Base-by-base conservation (phyloP, 2,797 vertebrate species). In the Champsocephalus gunnari region DNA sequence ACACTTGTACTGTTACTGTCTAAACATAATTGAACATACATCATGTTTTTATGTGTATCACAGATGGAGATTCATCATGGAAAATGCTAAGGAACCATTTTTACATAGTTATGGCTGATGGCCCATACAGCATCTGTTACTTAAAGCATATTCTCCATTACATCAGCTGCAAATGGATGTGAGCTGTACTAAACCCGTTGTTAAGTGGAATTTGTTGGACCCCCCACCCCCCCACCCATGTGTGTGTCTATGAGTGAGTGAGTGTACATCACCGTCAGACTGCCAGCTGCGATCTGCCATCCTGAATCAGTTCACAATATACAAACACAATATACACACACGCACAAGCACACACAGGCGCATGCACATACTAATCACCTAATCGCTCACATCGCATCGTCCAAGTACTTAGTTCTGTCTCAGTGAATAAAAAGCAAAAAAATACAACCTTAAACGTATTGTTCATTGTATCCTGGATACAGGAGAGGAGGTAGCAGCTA, bases 201-300 rank as follows among this genome's bases (percentile, higher is more conserved):
- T 80, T 76, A 61, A 78, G 74, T 68, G 54, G 51, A 28, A 58
- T 80, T 75, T 86, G 38, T 73, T 81, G 65, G 32, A 65, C 66
- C 54, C 24, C 0, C 24, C 24, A 28, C 54, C 34, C 9, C 59
- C 43, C 66, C n/a, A 21, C 43, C 47, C 62, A 54, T 43, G 62
- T 32, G 50, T 41, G 13, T 21, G 51, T 56, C 21, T 53, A 28
- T 61, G 62, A 59, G 71, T 58, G 48, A 21, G 51, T 53, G 34
- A 49, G n/a, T 54, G 67, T 81, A 76, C 66, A 82, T 77, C 74
- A 80, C 77, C 84, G 65, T 81, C 79, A 82, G 60, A 51, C 67
- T 75, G 63, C 72, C 84, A 88, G 81, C 83, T 89, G 86, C 81
- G 75, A 56, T 81, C 81, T 84, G 81, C 85, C 85, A 75, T 77